A percentile compares a stretch with the other conserved stretches of the same genome.
phyloP scores from a whole-genome alignment of 2,113 vertebrate genomes.

The Sporophila hypoxantha region DNA sequence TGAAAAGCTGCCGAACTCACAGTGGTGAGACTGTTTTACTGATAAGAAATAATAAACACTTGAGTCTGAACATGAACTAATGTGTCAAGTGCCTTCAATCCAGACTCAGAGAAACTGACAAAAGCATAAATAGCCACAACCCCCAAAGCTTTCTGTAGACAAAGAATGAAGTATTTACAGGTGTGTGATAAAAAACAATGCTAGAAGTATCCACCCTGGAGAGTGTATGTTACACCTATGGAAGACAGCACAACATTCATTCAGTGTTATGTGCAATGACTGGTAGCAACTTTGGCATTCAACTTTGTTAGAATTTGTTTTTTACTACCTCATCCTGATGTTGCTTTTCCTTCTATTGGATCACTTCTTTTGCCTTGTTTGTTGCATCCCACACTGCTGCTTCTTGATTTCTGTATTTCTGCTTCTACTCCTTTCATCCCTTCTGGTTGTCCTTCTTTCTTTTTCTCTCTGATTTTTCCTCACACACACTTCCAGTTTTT shows the following conservation, averaged over 20 bases:
- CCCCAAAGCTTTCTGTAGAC: neutral
- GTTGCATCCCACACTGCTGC: neutral
- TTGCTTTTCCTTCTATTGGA: neutral
- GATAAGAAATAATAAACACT: no score
- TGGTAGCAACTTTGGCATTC: neutral
- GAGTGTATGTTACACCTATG: neutral
- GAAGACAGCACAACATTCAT: neutral
- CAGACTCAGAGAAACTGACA: no score
- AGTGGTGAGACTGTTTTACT: no score
- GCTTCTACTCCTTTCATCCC: neutral
- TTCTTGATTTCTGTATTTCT: neutral
- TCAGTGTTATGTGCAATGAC: neutral
- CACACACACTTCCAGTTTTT: neutral
- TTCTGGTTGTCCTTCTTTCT: neutral
- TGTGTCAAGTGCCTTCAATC: no score
- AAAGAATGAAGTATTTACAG: neutral
- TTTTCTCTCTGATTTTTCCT: neutral
- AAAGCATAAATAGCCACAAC: neutral
- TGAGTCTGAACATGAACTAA: no score
- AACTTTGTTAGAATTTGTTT: neutral
- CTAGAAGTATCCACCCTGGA: neutral
- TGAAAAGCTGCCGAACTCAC: no score
- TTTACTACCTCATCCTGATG: neutral
- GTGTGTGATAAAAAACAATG: neutral
- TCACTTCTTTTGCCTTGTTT: neutral